Evolutionary conservation across 2,797 vertebrate genomes (phyloP).

Genomic region (Glossophaga mutica): DNA sequence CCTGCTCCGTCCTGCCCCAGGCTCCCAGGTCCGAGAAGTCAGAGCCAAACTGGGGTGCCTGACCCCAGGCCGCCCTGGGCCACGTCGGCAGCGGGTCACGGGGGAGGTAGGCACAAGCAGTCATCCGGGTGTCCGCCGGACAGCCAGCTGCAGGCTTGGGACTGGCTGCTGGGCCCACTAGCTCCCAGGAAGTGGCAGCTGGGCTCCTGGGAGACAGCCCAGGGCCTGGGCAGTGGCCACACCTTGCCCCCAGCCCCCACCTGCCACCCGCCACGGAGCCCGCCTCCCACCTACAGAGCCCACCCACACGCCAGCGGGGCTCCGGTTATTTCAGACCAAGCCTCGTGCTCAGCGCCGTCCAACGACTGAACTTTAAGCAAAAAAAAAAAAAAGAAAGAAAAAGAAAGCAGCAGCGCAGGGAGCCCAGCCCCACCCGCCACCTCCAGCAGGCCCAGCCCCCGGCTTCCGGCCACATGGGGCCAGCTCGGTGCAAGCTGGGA

Average conservation of each 20-base stretch:
- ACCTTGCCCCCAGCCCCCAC: neutral
- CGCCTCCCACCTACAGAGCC: neutral
- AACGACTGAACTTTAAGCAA: conserved; percentile 21
- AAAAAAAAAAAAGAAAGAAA: neutral
- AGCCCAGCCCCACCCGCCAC: neutral
- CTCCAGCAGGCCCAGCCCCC: neutral
- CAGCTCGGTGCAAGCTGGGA: accelerated
- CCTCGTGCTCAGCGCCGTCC: neutral
- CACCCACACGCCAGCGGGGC: neutral
- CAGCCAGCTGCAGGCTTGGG: accelerated
- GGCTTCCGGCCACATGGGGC: neutral
- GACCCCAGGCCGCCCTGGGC: neutral
- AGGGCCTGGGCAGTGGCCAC: neutral
- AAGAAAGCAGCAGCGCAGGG: neutral
- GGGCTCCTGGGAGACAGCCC: accelerated
- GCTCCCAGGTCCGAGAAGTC: neutral
- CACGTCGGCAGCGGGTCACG: accelerated
- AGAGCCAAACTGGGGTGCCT: neutral
- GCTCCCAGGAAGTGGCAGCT: neutral
- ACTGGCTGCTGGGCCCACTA: accelerated
- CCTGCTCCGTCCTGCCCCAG: accelerated
- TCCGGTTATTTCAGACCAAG: conserved; percentile 39
- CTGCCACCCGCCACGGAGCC: neutral
- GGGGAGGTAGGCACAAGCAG: accelerated
- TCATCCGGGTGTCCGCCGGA: neutral